Base-by-base conservation (phyloP, 2,888 invertebrate genomes). In the Plutella xylostella region DNA sequence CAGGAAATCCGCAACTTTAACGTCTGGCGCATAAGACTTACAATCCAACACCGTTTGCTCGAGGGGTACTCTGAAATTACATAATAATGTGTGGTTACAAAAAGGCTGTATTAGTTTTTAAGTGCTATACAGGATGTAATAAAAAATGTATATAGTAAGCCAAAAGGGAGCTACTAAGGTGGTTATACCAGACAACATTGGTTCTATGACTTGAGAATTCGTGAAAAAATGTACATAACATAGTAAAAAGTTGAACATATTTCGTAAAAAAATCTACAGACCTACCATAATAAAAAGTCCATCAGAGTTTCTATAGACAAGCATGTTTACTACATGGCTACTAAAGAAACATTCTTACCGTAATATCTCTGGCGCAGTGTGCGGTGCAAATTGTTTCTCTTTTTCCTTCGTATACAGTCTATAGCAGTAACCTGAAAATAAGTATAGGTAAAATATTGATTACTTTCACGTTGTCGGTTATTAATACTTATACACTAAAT, bases 291-390 rank as follows among this genome's bases (percentile, higher is more conserved):
- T n/a, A n/a, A n/a, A n/a, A n/a, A n/a, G n/a, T n/a, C n/a, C n/a
- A n/a, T n/a, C n/a, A n/a, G n/a, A n/a, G n/a, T n/a, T n/a, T n/a
- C n/a, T n/a, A n/a, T n/a, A n/a, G n/a, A n/a, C n/a, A n/a, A n/a
- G n/a, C n/a, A n/a, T n/a, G n/a, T n/a, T n/a, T n/a, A n/a, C n/a
- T n/a, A n/a, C n/a, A n/a, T n/a, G n/a, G n/a, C n/a, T n/a, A n/a
- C n/a, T 22, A 11, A 21, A 2, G 3, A 2, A 37, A 6, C 21
- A n/a, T 14, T 19, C 15, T 35, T 76, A 85, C 64, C 88, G 77
- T 34, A 87, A 63, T 55, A 91, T 88, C 68, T 90, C 90, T 0
- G 91, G 90, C 2, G 85, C 66, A 0, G 88, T 85, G 63, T 86
- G 87, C 0, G 69, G 55, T 0, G 58, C 55, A 48, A 91, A 85